Conservation (phyloP, 1,140 invertebrate genomes). For the Brachionus sp. region DNA sequence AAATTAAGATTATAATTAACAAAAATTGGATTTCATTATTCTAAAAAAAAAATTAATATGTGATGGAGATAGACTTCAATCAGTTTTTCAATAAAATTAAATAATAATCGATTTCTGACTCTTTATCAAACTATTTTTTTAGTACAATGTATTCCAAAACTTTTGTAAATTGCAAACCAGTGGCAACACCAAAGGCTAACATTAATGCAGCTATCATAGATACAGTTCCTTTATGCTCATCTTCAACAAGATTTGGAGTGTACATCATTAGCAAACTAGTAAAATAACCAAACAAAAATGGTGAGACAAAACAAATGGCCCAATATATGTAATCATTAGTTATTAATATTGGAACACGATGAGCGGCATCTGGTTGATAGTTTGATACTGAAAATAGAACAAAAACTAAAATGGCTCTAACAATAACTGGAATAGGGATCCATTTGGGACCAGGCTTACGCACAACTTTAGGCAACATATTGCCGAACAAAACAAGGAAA, state of each 20-base stretch:
- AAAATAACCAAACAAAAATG: conserved; percentile 37
- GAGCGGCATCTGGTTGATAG: neutral
- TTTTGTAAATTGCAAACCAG: conserved; percentile 42
- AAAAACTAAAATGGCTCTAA: conserved; percentile 34
- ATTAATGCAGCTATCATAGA: conserved; percentile 27
- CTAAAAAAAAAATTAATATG: neutral
- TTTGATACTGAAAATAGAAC: conserved; percentile 13
- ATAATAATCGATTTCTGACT: too few relatives aligned
- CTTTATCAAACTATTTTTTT: neutral
- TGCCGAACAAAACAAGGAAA: conserved; percentile 11
- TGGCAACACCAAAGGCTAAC: conserved; percentile 31
- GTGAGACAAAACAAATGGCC: conserved; percentile 6
- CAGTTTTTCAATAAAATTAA: too few relatives aligned
- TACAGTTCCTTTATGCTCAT: conserved; percentile 7
- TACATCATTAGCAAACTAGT: conserved; percentile 46
- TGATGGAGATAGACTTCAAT: too few relatives aligned
- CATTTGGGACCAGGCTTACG: conserved; percentile 35
- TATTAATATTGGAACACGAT: conserved; percentile 1
- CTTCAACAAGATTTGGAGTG: conserved; percentile 15
- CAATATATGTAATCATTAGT: conserved; percentile 34
- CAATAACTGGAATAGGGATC: conserved; percentile 28
- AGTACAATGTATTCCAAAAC: conserved; percentile 13
- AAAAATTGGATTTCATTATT: too few relatives aligned
- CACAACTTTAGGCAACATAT: conserved; percentile 40
- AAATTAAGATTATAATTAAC: neutral